phyloP scores from a whole-genome alignment of 2,888 invertebrate genomes.

The Cephonodes hylas region DNA sequence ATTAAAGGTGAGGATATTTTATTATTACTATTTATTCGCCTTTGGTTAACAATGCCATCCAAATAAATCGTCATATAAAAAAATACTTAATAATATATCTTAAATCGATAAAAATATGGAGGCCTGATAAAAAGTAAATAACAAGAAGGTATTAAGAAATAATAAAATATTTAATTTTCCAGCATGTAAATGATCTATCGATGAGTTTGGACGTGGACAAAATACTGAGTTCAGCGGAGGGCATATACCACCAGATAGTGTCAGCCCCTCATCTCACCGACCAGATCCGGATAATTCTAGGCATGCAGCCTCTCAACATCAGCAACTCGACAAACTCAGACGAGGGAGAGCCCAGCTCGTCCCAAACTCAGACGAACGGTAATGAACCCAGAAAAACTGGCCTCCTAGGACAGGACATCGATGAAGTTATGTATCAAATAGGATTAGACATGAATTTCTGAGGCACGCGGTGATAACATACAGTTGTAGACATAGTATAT shows the following conservation, averaged over 20 bases:
- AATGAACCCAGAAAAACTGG: slow-evolving; percentile 30
- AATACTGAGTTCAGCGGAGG: slow-evolving; percentile 93
- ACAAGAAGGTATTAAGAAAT: too few relatives aligned
- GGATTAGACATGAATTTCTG: slow-evolving; percentile 80
- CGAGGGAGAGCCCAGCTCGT: slow-evolving; percentile 29
- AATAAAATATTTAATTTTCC: slow-evolving; percentile 40
- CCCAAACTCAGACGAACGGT: slow-evolving; percentile 40
- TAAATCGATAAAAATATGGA: too few relatives aligned
- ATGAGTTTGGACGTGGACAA: slow-evolving; percentile 91
- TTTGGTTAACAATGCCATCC: too few relatives aligned
- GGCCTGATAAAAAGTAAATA: too few relatives aligned
- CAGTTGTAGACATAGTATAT: slow-evolving; percentile 14
- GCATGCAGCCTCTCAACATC: slow-evolving; percentile 74
- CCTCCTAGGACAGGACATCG: slow-evolving; percentile 59
- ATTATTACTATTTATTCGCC: neutral
- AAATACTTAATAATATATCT: too few relatives aligned
- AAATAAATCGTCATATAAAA: too few relatives aligned
- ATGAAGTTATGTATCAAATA: slow-evolving; percentile 82
- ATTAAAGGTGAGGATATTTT: slow-evolving; percentile 85
- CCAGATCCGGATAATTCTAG: slow-evolving; percentile 86
- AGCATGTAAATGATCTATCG: slow-evolving; percentile 98
- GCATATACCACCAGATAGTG: slow-evolving; percentile 93
- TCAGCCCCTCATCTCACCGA: slow-evolving; percentile 86
- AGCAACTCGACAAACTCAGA: slow-evolving; percentile 57
- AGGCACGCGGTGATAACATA: slow-evolving; percentile 47